phyloP scores from a whole-genome alignment of 2,888 invertebrate species.

The Ophion obscuratus region DNA sequence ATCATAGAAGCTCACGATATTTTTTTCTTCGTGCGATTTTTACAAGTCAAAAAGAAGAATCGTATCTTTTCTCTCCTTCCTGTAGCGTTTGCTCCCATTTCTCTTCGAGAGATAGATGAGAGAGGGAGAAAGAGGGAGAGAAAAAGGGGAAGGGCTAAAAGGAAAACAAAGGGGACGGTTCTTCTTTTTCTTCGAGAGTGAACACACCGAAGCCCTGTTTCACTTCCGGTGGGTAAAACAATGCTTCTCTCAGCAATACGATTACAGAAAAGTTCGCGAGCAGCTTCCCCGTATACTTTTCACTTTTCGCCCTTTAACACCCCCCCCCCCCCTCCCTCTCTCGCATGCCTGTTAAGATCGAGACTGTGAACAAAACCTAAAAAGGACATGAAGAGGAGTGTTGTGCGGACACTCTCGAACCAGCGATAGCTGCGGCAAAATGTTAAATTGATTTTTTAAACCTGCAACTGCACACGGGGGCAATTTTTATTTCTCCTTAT shows the following conservation, averaged over 20 bases:
- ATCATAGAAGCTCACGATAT: background rate
- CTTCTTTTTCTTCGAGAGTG: constrained; percentile 26
- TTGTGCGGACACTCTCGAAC: constrained; percentile 21
- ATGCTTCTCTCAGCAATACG: constrained; percentile 58
- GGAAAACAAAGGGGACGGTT: background rate
- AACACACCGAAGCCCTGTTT: constrained; percentile 48
- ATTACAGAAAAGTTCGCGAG: constrained; percentile 64
- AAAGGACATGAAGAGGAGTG: constrained; percentile 13
- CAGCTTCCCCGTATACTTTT: constrained; percentile 40
- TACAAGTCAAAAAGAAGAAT: background rate
- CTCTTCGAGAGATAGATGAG: background rate
- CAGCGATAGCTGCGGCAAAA: constrained; percentile 34
- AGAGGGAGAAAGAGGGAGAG: background rate
- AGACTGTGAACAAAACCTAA: constrained; percentile 44
- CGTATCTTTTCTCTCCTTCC: constrained; percentile 20
- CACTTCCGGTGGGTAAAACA: constrained; percentile 56
- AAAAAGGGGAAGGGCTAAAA: constrained; percentile 21
- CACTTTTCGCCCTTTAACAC: constrained; percentile 9
- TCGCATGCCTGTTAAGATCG: constrained; percentile 50
- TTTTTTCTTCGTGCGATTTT: background rate
- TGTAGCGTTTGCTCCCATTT: constrained; percentile 18
- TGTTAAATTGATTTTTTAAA: constrained; percentile 11
- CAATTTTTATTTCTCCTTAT: background rate
- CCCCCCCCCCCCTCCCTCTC: background rate
- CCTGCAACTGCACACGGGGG: background rate